Evolutionary conservation across 2,888 invertebrate genomes (phyloP).

Genomic region (Calameuta idolon): DNA sequence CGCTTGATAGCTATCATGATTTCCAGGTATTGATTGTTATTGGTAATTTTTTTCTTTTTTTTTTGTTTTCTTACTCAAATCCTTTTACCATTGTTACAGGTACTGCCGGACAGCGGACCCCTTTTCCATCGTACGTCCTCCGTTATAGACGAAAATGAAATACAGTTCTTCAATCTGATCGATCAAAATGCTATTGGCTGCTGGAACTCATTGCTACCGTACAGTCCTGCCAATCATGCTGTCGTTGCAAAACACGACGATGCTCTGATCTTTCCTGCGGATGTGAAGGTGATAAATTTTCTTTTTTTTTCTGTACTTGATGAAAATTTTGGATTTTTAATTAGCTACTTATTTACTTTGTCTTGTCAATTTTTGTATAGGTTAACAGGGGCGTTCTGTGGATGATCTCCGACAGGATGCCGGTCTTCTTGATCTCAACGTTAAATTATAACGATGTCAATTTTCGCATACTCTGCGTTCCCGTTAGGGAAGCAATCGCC

Average conservation of each 20-base stretch:
- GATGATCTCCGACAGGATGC: conserved; percentile 88
- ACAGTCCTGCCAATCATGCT: conserved; percentile 75
- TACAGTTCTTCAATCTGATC: conserved; percentile 82
- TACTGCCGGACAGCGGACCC: conserved; percentile 75
- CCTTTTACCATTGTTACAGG: conserved; percentile 31
- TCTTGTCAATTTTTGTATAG: conserved; percentile 59
- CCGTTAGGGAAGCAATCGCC: conserved; percentile 74
- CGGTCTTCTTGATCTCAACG: conserved; percentile 77
- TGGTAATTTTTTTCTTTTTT: not conserved
- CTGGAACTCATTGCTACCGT: conserved; percentile 79
- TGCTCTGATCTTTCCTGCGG: conserved; percentile 82
- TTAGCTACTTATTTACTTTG: not conserved
- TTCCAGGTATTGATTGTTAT: conserved; percentile 68
- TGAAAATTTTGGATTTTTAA: not conserved
- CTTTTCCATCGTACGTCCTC: conserved; percentile 80
- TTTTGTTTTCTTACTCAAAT: not conserved
- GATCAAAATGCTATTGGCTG: conserved; percentile 87
- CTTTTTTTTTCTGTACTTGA: accelerated
- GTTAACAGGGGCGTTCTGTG: conserved; percentile 76
- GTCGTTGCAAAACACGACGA: conserved; percentile 82
- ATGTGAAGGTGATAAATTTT: conserved; percentile 74
- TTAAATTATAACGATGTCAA: conserved; percentile 83
- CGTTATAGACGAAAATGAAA: conserved; percentile 80
- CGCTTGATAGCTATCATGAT: conserved; percentile 78
- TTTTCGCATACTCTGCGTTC: conserved; percentile 80